Percentiles rank a stretch among this genome's conserved stretches.
Conservation (phyloP, 2,113 vertebrate genomes). For the Pterocles orientalis region DNA sequence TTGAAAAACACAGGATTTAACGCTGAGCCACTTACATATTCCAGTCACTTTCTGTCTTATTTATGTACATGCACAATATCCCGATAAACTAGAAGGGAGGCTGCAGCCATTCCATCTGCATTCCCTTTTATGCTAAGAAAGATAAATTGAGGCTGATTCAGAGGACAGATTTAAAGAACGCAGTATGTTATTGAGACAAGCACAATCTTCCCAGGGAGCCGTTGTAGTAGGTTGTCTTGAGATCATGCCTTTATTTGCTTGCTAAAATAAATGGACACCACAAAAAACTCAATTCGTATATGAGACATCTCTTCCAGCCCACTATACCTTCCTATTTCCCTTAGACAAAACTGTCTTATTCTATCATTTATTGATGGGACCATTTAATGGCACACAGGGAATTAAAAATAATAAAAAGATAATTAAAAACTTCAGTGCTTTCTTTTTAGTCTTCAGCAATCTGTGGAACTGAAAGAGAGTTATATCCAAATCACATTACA, state of each 20-base stretch:
- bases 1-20: not conserved
- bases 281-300: not conserved
- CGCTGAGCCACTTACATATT: not conserved
- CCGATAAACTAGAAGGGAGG: constrained; percentile 2
- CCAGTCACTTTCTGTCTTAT: not conserved
- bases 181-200: constrained; percentile 60
- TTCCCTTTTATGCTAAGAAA: constrained; percentile 23
- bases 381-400: not conserved
- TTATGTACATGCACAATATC: not conserved
- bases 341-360: not conserved
- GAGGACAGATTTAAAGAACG: constrained; percentile 57
- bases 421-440: constrained; percentile 13
- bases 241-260: constrained; percentile 36
- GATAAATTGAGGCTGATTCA: constrained; percentile 40
- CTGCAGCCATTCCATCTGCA: constrained; percentile 14
- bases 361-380: not conserved
- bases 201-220: constrained; percentile 52
- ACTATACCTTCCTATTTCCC: not conserved
- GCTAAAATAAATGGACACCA: constrained; percentile 44
- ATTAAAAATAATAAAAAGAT: constrained; percentile 18
- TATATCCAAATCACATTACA: not conserved
- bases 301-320: not conserved
- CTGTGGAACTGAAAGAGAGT: not conserved
- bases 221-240: constrained; percentile 5
- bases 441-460: not conserved